Conservation (phyloP, 2,888 invertebrate species). For the Hydraecia micacea region DNA sequence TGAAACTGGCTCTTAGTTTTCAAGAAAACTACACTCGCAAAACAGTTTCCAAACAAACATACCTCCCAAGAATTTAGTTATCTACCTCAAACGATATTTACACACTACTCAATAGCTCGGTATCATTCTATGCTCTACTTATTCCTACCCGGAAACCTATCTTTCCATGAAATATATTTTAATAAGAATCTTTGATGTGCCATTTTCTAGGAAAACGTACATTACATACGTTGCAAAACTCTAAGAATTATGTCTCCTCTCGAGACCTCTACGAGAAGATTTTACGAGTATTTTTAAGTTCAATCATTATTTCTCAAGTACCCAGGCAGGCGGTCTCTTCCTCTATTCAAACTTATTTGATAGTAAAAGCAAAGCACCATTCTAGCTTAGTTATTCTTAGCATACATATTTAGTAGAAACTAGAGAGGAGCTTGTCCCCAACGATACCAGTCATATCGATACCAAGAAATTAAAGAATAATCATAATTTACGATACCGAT, state of each 20-base stretch:
- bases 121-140: neutral
- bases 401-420: neutral
- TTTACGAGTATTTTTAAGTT: conserved; percentile 4
- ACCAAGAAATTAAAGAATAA: neutral
- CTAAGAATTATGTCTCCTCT: neutral
- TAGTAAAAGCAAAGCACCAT: neutral
- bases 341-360: neutral
- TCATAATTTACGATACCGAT: neutral
- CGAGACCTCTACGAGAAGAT: neutral
- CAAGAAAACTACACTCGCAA: neutral
- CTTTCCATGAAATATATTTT: neutral
- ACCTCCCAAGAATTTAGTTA: neutral
- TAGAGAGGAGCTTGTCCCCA: neutral
- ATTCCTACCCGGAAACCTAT: neutral
- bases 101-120: neutral
- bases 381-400: neutral
- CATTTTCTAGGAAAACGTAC: neutral
- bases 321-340: neutral
- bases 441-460: neutral
- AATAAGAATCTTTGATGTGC: neutral
- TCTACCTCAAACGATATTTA: neutral
- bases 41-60: neutral
- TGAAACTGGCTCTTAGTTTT: neutral
- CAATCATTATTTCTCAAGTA: neutral
- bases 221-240: neutral